Evolutionary conservation across 2,888 invertebrate genomes (phyloP), one percentile per base, ranked within the genome.

Genomic region (Mythimna pallens): DNA sequence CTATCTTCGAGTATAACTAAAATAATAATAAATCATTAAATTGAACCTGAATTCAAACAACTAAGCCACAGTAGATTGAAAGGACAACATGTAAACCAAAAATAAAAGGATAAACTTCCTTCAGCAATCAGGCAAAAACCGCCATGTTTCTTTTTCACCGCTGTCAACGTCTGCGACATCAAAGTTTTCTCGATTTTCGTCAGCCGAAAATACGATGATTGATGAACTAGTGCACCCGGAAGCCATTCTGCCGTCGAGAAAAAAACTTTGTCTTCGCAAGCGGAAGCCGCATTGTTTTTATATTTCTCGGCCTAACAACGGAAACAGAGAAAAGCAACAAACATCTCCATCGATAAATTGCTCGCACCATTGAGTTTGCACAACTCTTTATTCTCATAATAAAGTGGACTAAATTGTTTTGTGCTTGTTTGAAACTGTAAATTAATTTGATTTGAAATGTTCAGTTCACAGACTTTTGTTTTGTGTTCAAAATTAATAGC

Each of bases 141-240:
- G 34, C 30, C 72, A 78, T 71, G 63, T 74, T 83, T 85, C 65
- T 85, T 85, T 81, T 79, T 70, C 65, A 63, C 52, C 59, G 57
- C 61, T 74, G 81, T 81, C 81, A 73, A 67, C 77, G 71, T 73
- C 65, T 55, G 34, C 74, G 43, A 78, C 83, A 86, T 86, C 80
- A 80, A 84, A 82, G 79, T 77, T 79, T 65, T 30, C 58, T 57
- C 73, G 63, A 65, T 76, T 81, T 73, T 59, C 71, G 84, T 83
- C 80, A 69, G 34, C 71, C 69, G 65, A 83, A 83, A 80, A 85
- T 73, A 85, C 76, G 76, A 84, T 85, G 84, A 85, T 85, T 86
- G 84, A 85, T 85, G 85, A 78, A 80, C 81, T 71, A 72, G 61
- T 82, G 84, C 80, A 86, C 77, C 81, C 81, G 78, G 86, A 85